Conservation (phyloP, 2,113 vertebrate species). For the Salvelinus fontinalis region DNA sequence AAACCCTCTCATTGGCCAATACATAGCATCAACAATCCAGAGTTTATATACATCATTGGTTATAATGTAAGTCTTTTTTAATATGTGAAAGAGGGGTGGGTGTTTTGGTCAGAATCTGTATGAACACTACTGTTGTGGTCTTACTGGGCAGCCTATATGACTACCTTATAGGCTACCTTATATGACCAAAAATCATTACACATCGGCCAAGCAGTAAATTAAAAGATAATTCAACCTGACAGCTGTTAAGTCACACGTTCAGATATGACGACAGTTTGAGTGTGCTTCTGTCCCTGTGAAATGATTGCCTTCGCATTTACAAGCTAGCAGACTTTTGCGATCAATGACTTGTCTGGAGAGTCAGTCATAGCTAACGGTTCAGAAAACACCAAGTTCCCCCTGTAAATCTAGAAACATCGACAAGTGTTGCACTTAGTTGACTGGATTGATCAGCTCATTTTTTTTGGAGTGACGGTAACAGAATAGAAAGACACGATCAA, state of each 20-base stretch:
- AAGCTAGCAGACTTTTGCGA: conserved; percentile 45
- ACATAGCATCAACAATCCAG: too few species aligned
- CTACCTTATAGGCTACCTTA: background rate
- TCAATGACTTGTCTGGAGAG: conserved; percentile 73
- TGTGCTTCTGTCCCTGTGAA: conserved; percentile 38
- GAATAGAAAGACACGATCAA: conserved; percentile 70
- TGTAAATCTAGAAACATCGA: conserved; percentile 74
- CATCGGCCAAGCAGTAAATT: conserved; percentile 18
- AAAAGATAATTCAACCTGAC: conserved; percentile 35
- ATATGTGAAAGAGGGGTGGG: too few species aligned
- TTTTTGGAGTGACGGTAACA: conserved; percentile 69
- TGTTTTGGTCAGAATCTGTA: background rate
- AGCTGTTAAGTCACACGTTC: conserved; percentile 33
- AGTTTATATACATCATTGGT: too few species aligned
- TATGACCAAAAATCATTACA: background rate
- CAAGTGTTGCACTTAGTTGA: conserved; percentile 74
- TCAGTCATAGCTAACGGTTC: conserved; percentile 76
- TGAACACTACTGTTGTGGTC: background rate
- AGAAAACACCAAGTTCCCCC: conserved; percentile 71
- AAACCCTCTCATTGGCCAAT: too few species aligned
- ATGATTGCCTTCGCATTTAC: conserved; percentile 69
- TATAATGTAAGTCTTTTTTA: too few species aligned
- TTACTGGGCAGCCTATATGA: background rate
- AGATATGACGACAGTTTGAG: conserved; percentile 19
- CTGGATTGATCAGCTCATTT: conserved; percentile 81